A percentile compares a stretch with the other conserved stretches of the same genome.
Conservation (phyloP, 2,113 vertebrate genomes). For the Athene cunicularia region DNA sequence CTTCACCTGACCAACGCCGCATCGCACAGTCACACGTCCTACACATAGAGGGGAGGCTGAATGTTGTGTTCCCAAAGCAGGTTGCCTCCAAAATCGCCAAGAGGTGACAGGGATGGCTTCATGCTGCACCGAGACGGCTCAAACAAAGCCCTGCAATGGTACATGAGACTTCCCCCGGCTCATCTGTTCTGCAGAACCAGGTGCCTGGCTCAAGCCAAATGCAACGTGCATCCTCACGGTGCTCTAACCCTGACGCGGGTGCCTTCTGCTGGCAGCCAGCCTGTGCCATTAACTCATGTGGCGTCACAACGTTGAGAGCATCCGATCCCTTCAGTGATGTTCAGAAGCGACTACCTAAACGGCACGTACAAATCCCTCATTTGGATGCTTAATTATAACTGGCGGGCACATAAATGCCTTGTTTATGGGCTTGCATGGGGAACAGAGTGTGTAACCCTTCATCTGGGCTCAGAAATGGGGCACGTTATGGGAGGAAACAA, state of each 20-base stretch:
- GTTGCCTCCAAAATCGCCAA: not conserved
- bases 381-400: slow-evolving; percentile 14
- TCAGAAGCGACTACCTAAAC: not conserved
- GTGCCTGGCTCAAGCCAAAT: not conserved
- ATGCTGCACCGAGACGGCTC: not conserved
- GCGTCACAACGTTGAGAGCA: not conserved
- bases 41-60: not conserved
- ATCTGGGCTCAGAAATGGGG: not conserved
- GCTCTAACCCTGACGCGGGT: not conserved
- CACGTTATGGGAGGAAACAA: not conserved
- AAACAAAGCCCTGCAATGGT: not conserved
- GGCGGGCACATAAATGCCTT: not conserved
- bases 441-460: not conserved
- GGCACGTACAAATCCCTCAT: not conserved
- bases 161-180: not conserved
- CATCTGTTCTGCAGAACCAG: not conserved
- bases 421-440: not conserved
- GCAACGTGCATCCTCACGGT: not conserved
- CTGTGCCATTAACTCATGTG: not conserved
- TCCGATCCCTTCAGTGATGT: not conserved
- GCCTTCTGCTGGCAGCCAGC: not conserved
- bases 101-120: not conserved
- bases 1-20: not conserved
- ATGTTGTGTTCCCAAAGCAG: not conserved
- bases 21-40: accelerated